Base-by-base conservation (phyloP, 2,797 vertebrate genomes). In the Taenioides sp. region DNA sequence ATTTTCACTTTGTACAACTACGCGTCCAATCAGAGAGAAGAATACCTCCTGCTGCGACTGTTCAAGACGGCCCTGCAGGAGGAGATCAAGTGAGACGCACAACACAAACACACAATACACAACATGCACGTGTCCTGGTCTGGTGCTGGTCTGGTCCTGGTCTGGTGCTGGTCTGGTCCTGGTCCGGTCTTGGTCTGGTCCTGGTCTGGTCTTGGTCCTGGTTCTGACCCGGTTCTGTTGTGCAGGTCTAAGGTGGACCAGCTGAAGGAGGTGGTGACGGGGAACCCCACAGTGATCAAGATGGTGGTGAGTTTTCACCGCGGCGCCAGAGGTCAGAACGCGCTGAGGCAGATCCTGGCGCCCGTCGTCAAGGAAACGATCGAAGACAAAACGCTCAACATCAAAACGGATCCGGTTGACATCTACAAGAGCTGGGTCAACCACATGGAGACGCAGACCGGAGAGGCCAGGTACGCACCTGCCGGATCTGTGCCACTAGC, bases 1-100 rank as follows among this genome's bases (percentile, higher is more conserved):
- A 97, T 99, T 90, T 99, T 99, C 89, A 99, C 98, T 2, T 87
- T 99, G 18, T 99, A 99, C 86, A 99, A 99, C 88, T 99, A 98
- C 3, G 98, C 98, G 11, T 99, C 98, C n/a, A 98, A 99, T 80
- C 97, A 98, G 72, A 92, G 98, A 69, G 98, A 99, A 84, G 98
- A 99, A 74, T 99, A 96, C 69, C 91, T 99, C 70, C 95, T 99
- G 66, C 95, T 99, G 59, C 98, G 97, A 82, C 96, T 99, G 67
- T 99, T 99, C 85, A 97, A 97, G 92, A 97, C 96, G 0, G 96
- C 98, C 64, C 89, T 99, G 70, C 95, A 96, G 80, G 98, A 99
- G 85, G 98, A 99, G 90, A 97, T 99, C 87, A 93, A 92, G 98
- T 99, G 92, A 73, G 97, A 94, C 59, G 7, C 52, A n/a, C 37